phyloP scores from a whole-genome alignment of 2,797 vertebrate genomes.

The Spea hammondii region DNA sequence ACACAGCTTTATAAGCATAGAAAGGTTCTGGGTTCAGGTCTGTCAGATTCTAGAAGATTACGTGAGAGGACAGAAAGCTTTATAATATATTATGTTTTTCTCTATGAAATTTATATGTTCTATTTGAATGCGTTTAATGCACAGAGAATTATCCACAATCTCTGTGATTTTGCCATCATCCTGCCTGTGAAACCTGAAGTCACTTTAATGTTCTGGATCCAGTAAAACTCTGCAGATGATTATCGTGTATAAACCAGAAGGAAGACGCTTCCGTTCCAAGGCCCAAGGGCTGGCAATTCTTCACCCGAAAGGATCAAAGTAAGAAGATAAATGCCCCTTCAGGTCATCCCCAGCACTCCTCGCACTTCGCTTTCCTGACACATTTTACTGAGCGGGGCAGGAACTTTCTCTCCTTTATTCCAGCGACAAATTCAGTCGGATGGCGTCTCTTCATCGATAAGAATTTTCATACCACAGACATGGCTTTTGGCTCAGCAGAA shows the following conservation, averaged over 20 bases:
- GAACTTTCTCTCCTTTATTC: conserved; percentile 5
- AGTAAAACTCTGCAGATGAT: background rate
- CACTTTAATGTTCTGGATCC: conserved; percentile 3
- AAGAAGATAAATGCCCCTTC: background rate
- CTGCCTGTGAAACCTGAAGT: background rate
- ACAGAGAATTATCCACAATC: conserved; percentile 16
- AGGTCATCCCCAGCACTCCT: background rate
- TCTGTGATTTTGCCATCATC: conserved; percentile 24
- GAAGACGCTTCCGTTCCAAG: background rate
- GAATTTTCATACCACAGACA: background rate
- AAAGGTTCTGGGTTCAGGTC: no score
- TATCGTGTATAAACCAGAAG: background rate
- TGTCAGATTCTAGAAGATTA: no score
- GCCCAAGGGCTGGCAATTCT: no score
- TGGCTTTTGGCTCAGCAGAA: background rate
- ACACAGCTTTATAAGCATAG: no score
- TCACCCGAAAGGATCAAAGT: background rate
- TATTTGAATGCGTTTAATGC: conserved; percentile 38
- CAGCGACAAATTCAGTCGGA: conserved; percentile 5
- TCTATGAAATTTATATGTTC: conserved; percentile 27
- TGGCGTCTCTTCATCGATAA: conserved; percentile 7
- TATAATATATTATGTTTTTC: conserved; percentile 12
- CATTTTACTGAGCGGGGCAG: background rate
- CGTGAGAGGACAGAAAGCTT: background rate
- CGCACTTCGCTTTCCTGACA: background rate